Evolutionary conservation across 1,140 invertebrate genomes (phyloP).

Genomic region (Philaenus spumarius): DNA sequence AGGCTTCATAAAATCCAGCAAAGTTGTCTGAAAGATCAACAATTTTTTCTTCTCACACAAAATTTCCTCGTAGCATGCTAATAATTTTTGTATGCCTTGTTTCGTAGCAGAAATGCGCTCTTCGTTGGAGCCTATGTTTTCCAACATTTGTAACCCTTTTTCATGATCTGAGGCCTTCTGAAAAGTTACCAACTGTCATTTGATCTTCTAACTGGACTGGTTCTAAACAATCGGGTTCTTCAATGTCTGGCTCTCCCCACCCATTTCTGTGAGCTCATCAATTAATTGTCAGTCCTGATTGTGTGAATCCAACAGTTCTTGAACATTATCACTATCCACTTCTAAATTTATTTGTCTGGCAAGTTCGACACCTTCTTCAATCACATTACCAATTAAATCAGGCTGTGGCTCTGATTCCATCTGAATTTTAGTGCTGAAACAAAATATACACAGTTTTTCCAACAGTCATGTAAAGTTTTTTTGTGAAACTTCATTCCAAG

Average conservation of each 20-base stretch:
- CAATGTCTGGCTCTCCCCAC: background rate
- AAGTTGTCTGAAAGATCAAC: background rate
- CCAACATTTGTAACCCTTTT: background rate
- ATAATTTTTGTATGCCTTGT: background rate
- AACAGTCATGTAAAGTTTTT: background rate
- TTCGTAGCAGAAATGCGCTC: background rate
- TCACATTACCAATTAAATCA: too few species aligned
- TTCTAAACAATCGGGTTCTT: background rate
- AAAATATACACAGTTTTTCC: background rate
- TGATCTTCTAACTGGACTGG: background rate
- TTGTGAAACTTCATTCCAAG: background rate
- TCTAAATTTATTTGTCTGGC: conserved; percentile 15
- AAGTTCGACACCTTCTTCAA: conserved; percentile 3
- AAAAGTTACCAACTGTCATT: background rate
- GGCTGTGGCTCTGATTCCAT: conserved; percentile 6
- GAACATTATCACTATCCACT: conserved; percentile 21
- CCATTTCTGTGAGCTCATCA: conserved; percentile 12
- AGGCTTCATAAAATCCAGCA: background rate
- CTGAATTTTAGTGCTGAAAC: background rate
- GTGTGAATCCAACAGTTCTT: conserved; percentile 20
- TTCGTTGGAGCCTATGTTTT: background rate
- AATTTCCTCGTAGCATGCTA: background rate
- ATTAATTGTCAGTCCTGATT: conserved; percentile 19
- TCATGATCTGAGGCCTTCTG: background rate
- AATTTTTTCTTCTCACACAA: background rate